A percentile compares a stretch with the other conserved stretches of the same genome.
Conservation (phyloP, 2,888 invertebrate genomes). For the Escarpia spicata region DNA sequence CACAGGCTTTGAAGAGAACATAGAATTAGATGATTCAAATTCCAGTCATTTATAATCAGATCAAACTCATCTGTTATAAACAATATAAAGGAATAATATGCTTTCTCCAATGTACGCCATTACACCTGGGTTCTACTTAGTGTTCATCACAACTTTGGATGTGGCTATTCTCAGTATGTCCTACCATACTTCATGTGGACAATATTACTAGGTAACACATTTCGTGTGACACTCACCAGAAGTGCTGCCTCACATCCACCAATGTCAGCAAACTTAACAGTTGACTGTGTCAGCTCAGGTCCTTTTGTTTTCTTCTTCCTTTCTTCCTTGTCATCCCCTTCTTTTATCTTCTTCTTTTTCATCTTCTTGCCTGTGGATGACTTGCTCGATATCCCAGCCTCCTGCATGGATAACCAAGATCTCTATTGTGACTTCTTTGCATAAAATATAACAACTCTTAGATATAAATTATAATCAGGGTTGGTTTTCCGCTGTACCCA, state of each 20-base stretch:
- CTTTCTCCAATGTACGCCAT: background rate
- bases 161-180: background rate
- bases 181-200: background rate
- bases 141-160: background rate
- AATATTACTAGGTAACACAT: constrained; percentile 17
- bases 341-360: constrained; percentile 10
- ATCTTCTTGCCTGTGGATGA: background rate
- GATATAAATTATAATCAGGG: too few species aligned
- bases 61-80: too few species aligned
- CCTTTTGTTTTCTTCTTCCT: background rate
- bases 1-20: too few species aligned
- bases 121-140: background rate
- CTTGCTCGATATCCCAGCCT: background rate
- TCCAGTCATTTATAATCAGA: too few species aligned
- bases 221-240: constrained; percentile 29
- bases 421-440: background rate
- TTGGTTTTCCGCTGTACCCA: too few species aligned
- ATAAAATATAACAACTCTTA: background rate
- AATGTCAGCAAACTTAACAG: constrained; percentile 76
- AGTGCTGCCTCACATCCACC: constrained; percentile 80
- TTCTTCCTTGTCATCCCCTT: constrained; percentile 20
- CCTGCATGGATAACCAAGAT: background rate
- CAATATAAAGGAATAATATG: too few species aligned
- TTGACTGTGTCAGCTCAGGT: constrained; percentile 43
- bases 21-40: too few species aligned